Evolutionary conservation across 2,888 invertebrate species (phyloP), one percentile per base, ranked within the genome.

Genomic region (Scotopteryx bipunctaria): DNA sequence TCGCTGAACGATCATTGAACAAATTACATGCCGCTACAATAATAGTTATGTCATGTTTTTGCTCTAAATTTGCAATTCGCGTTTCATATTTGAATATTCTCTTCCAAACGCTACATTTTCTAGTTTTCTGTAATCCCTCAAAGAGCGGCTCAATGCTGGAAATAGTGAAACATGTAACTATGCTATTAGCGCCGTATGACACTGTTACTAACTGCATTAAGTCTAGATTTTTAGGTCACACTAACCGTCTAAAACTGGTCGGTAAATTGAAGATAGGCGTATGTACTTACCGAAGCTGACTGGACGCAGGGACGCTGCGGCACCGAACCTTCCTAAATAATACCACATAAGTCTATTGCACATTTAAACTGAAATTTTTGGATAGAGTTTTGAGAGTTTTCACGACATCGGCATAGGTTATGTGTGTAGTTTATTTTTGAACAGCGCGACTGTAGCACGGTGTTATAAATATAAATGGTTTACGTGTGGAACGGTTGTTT

Each of bases 141-240:
- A 11, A 19, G 5, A 38, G 5, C 8, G n/a, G 6, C n/a, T 57
- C 54, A 54, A 61, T 21, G 21, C 29, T 31, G 15, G 16, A 31
- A 14, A 37, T 13, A 47, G 29, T 8, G 14, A 44, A 25, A 33
- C 25, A 38, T 29, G 49, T 42, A 49, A 53, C 36, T n/a, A 32
- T 29, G 44, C 13, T 41, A 61, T 59, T 57, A 61, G 54, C 29
- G 45, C 50, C 41, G 42, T 52, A 31, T 55, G 53, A 61, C 55
- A 63, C 58, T 65, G 64, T 70, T 68, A 64, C 80, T 83, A 85
- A 84, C 83, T 71, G 82, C 80, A 84, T 83, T 83, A 84, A 57
- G 65, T 56, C 65, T 64, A 71, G 73, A 78, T 81, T 79, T 67
- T 81, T 81, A 84, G 84, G 84, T 84, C 84, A 83, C 84, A 83